Evolutionary conservation across 2,113 vertebrate genomes (phyloP).

Genomic region (Oreocharis arfaki): DNA sequence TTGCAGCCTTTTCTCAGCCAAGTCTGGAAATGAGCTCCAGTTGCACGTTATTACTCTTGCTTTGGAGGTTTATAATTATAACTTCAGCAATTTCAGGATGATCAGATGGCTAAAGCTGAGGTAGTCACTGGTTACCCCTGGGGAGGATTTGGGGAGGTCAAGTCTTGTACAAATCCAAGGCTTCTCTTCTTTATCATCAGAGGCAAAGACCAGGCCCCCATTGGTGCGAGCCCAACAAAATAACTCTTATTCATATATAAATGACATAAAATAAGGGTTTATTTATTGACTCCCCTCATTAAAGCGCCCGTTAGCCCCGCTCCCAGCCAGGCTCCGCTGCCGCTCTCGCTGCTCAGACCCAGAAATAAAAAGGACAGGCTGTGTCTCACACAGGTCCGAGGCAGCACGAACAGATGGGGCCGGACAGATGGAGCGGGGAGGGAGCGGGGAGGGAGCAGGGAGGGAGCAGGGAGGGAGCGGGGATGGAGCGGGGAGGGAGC

Average conservation of each 20-base stretch:
- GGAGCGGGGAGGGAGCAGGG: not conserved
- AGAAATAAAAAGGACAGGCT: not conserved
- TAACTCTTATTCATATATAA: rapidly evolving
- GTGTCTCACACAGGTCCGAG: not conserved
- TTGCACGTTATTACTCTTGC: not conserved
- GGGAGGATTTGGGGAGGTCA: not conserved
- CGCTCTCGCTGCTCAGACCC: not conserved
- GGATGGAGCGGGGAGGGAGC: too few relatives aligned
- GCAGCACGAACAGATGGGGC: slow-evolving; percentile 37
- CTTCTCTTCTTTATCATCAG: rapidly evolving
- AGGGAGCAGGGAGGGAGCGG: too few relatives aligned
- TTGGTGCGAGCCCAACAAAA: rapidly evolving
- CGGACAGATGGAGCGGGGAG: slow-evolving; percentile 43
- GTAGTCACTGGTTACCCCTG: not conserved
- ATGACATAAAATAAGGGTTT: rapidly evolving
- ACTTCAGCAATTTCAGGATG: not conserved
- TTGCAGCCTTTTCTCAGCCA: slow-evolving; percentile 44
- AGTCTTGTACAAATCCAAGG: not conserved
- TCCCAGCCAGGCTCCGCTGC: not conserved
- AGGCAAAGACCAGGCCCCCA: rapidly evolving
- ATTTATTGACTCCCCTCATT: not conserved
- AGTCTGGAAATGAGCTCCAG: slow-evolving; percentile 6
- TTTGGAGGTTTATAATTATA: not conserved
- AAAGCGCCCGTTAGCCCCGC: not conserved
- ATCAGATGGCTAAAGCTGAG: not conserved